Evolutionary conservation across 2,113 vertebrate genomes (phyloP).

Genomic region (Festucalex cinctus): DNA sequence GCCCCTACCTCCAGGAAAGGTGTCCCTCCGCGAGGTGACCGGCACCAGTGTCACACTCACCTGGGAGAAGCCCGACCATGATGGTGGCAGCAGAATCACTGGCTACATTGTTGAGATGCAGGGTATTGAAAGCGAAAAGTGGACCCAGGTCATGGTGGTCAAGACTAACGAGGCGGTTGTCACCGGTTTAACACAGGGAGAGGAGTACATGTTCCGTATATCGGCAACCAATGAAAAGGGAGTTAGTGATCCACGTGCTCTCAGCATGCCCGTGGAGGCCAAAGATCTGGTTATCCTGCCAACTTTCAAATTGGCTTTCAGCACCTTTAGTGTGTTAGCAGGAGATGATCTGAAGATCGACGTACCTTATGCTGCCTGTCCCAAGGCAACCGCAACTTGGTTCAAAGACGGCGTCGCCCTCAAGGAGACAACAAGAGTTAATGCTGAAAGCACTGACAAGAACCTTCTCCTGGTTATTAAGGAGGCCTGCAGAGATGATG

Average conservation of each 20-base stretch:
- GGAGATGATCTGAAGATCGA: constrained; percentile 96
- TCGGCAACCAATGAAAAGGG: constrained; percentile 95
- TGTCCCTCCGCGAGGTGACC: constrained; percentile 87
- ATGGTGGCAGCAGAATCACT: constrained; percentile 93
- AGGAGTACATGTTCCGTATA: constrained; percentile 95
- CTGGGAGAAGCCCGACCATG: constrained; percentile 98
- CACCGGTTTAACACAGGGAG: constrained; percentile 87
- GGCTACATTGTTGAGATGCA: constrained; percentile 98
- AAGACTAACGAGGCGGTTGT: constrained; percentile 87
- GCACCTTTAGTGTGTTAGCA: constrained; percentile 88
- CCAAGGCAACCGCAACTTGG: constrained; percentile 83
- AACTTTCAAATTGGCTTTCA: constrained; percentile 87
- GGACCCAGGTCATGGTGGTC: constrained; percentile 88
- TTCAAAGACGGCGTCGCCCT: constrained; percentile 82
- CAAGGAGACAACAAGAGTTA: constrained; percentile 94
- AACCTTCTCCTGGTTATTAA: constrained; percentile 85
- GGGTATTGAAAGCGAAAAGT: constrained; percentile 91
- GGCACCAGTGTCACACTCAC: constrained; percentile 84
- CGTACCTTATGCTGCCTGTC: constrained; percentile 87
- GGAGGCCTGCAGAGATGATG: constrained; percentile 92
- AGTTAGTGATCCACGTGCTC: constrained; percentile 87
- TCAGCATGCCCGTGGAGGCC: constrained; percentile 87
- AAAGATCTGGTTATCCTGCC: constrained; percentile 92
- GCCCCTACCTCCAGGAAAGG: constrained; percentile 95
- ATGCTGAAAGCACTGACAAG: constrained; percentile 83